Conservation (phyloP, 2,888 invertebrate genomes). For the Troides aeacus region DNA sequence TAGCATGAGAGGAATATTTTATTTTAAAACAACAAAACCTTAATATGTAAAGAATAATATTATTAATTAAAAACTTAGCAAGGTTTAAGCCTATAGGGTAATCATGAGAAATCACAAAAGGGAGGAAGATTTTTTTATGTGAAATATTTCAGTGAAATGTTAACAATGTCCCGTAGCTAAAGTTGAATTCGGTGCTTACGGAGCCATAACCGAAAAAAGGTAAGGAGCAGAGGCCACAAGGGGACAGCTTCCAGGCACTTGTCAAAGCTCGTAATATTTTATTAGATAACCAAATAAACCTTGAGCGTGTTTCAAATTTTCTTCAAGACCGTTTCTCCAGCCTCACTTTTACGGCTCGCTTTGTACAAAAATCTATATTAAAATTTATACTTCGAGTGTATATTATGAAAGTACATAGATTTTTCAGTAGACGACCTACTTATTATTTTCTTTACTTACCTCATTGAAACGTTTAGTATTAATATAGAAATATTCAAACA, state of each 20-base stretch:
- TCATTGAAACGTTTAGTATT: too few species aligned
- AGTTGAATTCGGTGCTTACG: constrained; percentile 48
- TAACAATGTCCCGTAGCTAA: constrained; percentile 31
- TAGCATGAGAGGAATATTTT: too few species aligned
- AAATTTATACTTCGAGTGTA: neutral
- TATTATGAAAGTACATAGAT: neutral
- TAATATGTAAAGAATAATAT: too few species aligned
- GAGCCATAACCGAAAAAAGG: constrained; percentile 61
- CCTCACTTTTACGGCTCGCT: constrained; percentile 34
- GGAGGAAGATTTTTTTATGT: constrained; percentile 16
- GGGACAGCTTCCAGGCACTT: constrained; percentile 68
- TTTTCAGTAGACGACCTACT: too few species aligned
- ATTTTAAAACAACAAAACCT: too few species aligned
- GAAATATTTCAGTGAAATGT: constrained; percentile 15
- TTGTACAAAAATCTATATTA: neutral
- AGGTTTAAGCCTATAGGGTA: neutral
- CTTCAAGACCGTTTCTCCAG: constrained; percentile 37
- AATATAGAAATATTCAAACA: too few species aligned
- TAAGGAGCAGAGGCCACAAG: constrained; percentile 56
- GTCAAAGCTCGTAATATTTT: constrained; percentile 79
- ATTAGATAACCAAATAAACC: constrained; percentile 78
- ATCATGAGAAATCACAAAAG: constrained; percentile 7
- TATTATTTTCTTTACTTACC: too few species aligned
- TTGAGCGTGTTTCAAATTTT: constrained; percentile 59
- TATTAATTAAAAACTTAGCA: too few species aligned